Evolutionary conservation across 2,797 vertebrate species (phyloP).

Genomic region (Falco cherrug): DNA sequence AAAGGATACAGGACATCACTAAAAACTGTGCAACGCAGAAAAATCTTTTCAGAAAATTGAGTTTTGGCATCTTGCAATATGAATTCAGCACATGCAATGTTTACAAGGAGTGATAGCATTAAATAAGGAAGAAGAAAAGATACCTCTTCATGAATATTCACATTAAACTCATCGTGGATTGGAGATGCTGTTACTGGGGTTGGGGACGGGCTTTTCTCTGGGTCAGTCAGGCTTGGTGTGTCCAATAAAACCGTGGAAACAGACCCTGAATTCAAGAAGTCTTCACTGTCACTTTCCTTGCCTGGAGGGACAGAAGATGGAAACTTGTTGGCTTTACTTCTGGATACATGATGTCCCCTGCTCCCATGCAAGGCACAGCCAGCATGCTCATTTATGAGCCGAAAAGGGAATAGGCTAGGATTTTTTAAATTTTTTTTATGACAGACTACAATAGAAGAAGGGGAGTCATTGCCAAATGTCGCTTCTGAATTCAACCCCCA

Average conservation of each 20-base stretch:
- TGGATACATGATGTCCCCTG: not conserved
- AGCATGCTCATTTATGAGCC: fast-evolving
- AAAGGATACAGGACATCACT: not conserved
- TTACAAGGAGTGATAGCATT: not conserved
- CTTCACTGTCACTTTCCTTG: slow-evolving; percentile 82
- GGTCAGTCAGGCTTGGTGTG: slow-evolving; percentile 73
- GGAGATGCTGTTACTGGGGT: slow-evolving; percentile 68
- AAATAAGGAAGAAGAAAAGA: not conserved
- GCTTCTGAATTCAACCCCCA: not conserved
- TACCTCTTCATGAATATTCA: slow-evolving; percentile 85
- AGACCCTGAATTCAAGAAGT: slow-evolving; percentile 79
- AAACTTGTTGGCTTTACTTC: not conserved
- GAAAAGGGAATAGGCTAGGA: not conserved
- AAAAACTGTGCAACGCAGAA: not conserved
- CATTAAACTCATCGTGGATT: slow-evolving; percentile 71
- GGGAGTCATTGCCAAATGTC: not conserved
- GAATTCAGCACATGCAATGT: not conserved
- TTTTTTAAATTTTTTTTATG: not conserved
- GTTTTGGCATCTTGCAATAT: not conserved
- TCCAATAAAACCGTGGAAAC: slow-evolving; percentile 66
- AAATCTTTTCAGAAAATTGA: not conserved
- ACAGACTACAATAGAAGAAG: not conserved
- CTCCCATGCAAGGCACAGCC: not conserved
- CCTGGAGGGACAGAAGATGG: slow-evolving; percentile 48
- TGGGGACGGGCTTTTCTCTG: slow-evolving; percentile 77